Evolutionary conservation across 2,888 invertebrate species (phyloP).

Genomic region (Acronicta aceris): DNA sequence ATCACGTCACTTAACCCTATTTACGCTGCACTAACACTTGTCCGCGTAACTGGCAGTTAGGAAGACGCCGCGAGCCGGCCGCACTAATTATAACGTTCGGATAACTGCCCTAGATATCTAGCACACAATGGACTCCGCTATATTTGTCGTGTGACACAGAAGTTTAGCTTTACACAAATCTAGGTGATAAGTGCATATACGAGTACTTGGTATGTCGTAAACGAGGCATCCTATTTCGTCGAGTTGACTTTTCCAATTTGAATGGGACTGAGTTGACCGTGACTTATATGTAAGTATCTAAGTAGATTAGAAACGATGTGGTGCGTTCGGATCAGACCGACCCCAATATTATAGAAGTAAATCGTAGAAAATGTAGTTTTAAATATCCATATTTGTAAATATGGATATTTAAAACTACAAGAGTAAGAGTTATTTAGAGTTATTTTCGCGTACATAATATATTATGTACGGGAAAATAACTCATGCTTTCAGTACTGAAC

Average conservation of each 20-base stretch:
- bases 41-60: conserved; percentile 29
- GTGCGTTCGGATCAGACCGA: too few species aligned
- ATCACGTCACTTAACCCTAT: conserved; percentile 43
- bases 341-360: too few species aligned
- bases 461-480: too few species aligned
- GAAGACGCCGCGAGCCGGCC: conserved; percentile 37
- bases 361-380: too few species aligned
- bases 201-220: conserved; percentile 1
- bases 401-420: too few species aligned
- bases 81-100: conserved; percentile 57
- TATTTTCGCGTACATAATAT: too few species aligned
- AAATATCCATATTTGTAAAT: too few species aligned
- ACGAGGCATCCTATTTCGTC: not conserved
- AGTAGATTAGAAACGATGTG: too few species aligned
- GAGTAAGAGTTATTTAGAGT: too few species aligned
- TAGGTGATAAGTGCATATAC: not conserved
- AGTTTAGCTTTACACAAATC: conserved; percentile 34
- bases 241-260: conserved; percentile 2
- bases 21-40: conserved; percentile 23
- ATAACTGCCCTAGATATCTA: conserved; percentile 57
- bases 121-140: conserved; percentile 42
- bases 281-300: too few species aligned
- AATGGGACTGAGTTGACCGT: conserved; percentile 2
- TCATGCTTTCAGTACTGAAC: too few species aligned
- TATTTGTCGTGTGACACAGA: conserved; percentile 32